These are phyloP conservation scores for Myotis pilosus DNA, from an alignment of 2,797 vertebrate genomes.

Conservation along the genomic window DNA sequence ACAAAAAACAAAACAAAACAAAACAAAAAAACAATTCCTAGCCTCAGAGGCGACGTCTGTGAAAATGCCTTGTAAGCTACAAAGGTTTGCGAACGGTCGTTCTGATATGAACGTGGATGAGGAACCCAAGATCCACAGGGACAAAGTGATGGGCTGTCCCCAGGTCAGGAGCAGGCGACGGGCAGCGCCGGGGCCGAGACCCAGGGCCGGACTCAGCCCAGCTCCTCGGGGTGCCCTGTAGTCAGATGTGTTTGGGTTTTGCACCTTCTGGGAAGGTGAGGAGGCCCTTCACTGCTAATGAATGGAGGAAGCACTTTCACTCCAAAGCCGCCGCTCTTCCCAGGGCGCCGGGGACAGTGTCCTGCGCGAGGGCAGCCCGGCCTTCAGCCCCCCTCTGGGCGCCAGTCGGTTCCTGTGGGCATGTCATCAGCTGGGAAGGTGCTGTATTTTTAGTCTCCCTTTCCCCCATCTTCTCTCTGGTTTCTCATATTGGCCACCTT, in stretches of 20 bases:
- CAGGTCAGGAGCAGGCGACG: rapidly evolving
- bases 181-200: rapidly evolving
- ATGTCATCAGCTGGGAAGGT: neutral
- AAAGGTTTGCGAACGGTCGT: neutral
- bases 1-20: too few relatives aligned
- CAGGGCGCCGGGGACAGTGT: rapidly evolving
- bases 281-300: neutral
- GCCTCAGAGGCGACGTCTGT: neutral
- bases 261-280: rapidly evolving
- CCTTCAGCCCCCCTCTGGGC: neutral
- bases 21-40: too few relatives aligned
- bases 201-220: neutral
- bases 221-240: neutral
- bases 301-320: neutral
- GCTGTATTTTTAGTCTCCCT: neutral
- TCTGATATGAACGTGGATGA: neutral
- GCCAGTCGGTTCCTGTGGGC: neutral
- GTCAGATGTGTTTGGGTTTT: neutral
- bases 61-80: neutral
- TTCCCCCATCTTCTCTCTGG: neutral
- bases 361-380: neutral
- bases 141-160: neutral
- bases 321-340: neutral
- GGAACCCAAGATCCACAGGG: neutral
- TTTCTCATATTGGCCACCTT: neutral